These are phyloP conservation scores for Megaceryle alcyon DNA, from an alignment of 2,797 vertebrate genomes.

Conservation along the genomic window DNA sequence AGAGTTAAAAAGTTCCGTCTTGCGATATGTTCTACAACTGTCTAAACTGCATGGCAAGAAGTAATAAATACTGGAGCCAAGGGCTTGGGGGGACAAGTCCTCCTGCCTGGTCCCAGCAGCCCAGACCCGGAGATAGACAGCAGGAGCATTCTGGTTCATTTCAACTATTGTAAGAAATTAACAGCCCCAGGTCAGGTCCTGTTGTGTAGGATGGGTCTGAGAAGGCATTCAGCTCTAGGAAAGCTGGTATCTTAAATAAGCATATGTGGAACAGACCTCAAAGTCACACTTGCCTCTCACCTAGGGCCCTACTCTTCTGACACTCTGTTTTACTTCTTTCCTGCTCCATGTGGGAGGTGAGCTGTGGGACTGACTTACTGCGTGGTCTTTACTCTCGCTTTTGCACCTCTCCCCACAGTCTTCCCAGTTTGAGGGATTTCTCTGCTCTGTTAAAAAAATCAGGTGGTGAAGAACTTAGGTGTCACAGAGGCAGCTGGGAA, in stretches of 20 bases:
- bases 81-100: not conserved
- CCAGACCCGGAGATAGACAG: not conserved
- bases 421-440: not conserved
- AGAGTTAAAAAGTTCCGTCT: slow-evolving; percentile 38
- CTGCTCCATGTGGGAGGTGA: not conserved
- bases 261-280: accelerated
- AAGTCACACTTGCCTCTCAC: not conserved
- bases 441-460: not conserved
- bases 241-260: not conserved
- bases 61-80: slow-evolving; percentile 30
- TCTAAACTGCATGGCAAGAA: slow-evolving; percentile 37
- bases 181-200: not conserved
- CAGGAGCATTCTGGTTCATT: not conserved
- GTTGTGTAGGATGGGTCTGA: not conserved
- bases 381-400: not conserved
- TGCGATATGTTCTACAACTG: slow-evolving; percentile 4
- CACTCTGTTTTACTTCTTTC: not conserved
- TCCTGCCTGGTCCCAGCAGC: not conserved
- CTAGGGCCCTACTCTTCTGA: not conserved
- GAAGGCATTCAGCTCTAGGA: not conserved
- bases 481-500: not conserved
- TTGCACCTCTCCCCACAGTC: not conserved
- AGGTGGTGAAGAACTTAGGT: not conserved
- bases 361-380: not conserved
- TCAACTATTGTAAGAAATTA: not conserved